Percentiles rank a stretch among this genome's conserved stretches.
phyloP scores from a whole-genome alignment of 1,140 invertebrate genomes.

The Papilio machaon region DNA sequence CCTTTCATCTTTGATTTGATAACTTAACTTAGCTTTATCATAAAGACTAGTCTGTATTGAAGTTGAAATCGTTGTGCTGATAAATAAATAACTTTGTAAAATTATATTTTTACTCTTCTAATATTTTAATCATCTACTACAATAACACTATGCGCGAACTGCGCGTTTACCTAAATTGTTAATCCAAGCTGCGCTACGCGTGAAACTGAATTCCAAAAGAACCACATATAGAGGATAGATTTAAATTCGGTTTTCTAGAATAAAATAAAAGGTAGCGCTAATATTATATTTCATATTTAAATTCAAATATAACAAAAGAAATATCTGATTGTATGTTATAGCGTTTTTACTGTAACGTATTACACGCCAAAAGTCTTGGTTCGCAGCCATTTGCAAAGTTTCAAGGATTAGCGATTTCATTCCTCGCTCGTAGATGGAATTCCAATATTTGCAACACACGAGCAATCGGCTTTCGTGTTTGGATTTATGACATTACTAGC shows the following conservation, averaged over 20 bases:
- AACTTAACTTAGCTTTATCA: neutral
- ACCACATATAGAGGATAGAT: no score
- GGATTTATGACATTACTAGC: conserved; percentile 29
- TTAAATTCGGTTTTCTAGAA: no score
- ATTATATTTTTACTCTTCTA: no score
- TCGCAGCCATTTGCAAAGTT: conserved; percentile 14
- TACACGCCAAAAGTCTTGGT: neutral
- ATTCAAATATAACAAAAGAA: no score
- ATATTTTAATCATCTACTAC: no score
- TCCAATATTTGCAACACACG: conserved; percentile 9
- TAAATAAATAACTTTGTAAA: no score
- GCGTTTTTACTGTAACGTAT: neutral
- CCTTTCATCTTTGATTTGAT: conserved; percentile 26
- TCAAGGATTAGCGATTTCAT: conserved; percentile 22
- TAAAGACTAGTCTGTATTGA: neutral
- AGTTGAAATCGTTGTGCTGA: neutral
- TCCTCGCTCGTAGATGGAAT: conserved; percentile 2
- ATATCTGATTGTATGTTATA: neutral
- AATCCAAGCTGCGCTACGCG: no score
- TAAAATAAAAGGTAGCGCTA: no score
- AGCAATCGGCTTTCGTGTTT: conserved; percentile 20
- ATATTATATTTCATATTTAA: no score
- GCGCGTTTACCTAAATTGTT: no score
- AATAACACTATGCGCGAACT: no score
- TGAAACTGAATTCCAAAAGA: no score